Percentiles rank a stretch among this genome's conserved stretches.
phyloP scores from a whole-genome alignment of 2,888 invertebrate genomes.

The Cheilosia vulpina region DNA sequence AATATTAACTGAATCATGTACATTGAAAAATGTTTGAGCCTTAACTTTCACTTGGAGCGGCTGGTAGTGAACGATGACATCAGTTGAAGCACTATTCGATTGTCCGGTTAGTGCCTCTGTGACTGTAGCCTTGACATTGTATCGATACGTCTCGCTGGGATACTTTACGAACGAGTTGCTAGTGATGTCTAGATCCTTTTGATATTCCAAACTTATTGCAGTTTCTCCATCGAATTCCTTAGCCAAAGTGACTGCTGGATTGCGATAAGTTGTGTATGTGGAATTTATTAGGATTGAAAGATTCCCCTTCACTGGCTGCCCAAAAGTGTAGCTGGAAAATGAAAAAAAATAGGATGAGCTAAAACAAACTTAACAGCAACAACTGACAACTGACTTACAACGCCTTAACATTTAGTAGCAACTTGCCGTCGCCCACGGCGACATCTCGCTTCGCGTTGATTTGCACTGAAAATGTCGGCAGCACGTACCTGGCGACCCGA shows the following conservation, averaged over 20 bases:
- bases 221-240: slow-evolving; percentile 84
- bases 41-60: slow-evolving; percentile 90
- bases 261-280: slow-evolving; percentile 84
- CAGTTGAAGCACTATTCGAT: slow-evolving; percentile 79
- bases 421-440: slow-evolving; percentile 91
- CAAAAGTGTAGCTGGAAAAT: slow-evolving; percentile 88
- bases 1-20: slow-evolving; percentile 88
- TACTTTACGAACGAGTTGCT: not conserved
- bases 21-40: slow-evolving; percentile 94
- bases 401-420: slow-evolving; percentile 88
- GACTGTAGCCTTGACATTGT: slow-evolving; percentile 90
- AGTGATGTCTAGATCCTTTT: slow-evolving; percentile 87
- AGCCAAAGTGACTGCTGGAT: slow-evolving; percentile 16
- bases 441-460: slow-evolving; percentile 92
- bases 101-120: slow-evolving; percentile 92
- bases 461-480: slow-evolving; percentile 95
- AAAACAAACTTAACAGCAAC: not conserved
- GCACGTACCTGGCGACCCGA: slow-evolving; percentile 94
- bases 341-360: not conserved
- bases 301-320: slow-evolving; percentile 94
- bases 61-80: slow-evolving; percentile 88
- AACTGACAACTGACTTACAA: slow-evolving; percentile 78
- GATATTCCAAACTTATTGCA: slow-evolving; percentile 89
- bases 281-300: slow-evolving; percentile 92
- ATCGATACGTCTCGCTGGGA: slow-evolving; percentile 87